Evolutionary conservation across 1,140 invertebrate genomes (phyloP).

Genomic region (Pinna nobilis): DNA sequence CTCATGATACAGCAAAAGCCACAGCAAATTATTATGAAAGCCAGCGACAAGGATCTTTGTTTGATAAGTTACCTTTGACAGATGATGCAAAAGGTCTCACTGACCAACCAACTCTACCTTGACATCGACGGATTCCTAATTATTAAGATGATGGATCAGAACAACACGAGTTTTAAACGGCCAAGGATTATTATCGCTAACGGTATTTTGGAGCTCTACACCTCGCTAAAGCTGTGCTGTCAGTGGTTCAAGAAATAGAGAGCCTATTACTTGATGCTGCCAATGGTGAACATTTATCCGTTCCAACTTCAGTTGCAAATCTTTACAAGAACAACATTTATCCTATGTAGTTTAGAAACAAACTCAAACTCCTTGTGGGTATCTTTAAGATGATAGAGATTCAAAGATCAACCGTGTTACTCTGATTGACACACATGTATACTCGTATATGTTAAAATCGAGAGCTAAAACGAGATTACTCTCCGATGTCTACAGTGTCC

Average conservation of each 20-base stretch:
- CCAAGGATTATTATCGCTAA: constrained; percentile 1
- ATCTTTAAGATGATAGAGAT: not conserved
- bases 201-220: constrained; percentile 3
- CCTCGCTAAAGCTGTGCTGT: not conserved
- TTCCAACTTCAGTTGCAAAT: not conserved
- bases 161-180: not conserved
- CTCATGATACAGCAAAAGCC: not conserved
- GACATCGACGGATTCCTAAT: constrained; percentile 6
- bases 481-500: not conserved
- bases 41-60: not conserved
- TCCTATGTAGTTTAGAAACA: not conserved
- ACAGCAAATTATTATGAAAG: not conserved
- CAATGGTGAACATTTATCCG: not conserved
- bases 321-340: not conserved
- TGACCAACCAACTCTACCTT: constrained; percentile 1
- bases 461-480: not conserved
- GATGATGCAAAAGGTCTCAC: constrained; percentile 2
- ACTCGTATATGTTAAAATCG: not conserved
- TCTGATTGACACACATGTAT: not conserved
- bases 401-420: not conserved
- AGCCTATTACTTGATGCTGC: not conserved
- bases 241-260: not conserved
- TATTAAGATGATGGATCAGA: constrained; percentile 1
- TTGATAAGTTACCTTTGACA: not conserved
- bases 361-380: not conserved